Percentiles rank a stretch among this genome's conserved stretches.
Evolutionary conservation across 2,113 vertebrate genomes (phyloP).

Genomic region (Alligator sinensis): DNA sequence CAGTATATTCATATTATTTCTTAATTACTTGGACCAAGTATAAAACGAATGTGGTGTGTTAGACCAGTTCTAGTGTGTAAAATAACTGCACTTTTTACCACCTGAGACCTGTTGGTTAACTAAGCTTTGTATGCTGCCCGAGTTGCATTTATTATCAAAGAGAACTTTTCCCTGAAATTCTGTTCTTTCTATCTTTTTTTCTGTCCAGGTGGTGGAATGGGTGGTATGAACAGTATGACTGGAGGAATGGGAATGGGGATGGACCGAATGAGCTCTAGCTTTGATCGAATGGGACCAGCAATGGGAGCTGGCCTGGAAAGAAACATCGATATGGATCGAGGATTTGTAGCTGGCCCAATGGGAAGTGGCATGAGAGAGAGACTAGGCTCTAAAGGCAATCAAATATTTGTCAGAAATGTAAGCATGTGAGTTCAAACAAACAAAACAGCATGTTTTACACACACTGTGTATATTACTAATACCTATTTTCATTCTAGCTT

Average conservation of each 20-base stretch:
- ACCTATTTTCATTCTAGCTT: constrained; percentile 86
- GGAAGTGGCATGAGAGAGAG: constrained; percentile 90
- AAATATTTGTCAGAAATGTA: constrained; percentile 99
- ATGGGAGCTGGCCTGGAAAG: constrained; percentile 84
- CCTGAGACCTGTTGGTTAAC: not conserved
- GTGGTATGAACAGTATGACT: constrained; percentile 90
- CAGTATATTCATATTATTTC: not conserved
- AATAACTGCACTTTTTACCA: not conserved
- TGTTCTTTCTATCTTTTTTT: not conserved
- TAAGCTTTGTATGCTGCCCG: not conserved
- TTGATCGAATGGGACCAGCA: constrained; percentile 89
- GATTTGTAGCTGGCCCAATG: constrained; percentile 89
- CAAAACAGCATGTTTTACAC: not conserved
- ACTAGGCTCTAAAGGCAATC: constrained; percentile 93
- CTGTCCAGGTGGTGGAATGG: constrained; percentile 78
- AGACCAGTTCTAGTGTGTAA: not conserved
- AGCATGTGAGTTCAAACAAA: constrained; percentile 64
- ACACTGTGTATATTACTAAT: constrained; percentile 51
- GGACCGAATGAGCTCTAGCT: constrained; percentile 91
- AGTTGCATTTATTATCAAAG: not conserved
- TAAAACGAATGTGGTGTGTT: not conserved
- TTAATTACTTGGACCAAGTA: not conserved
- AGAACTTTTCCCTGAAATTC: not conserved
- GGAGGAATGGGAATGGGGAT: constrained; percentile 82
- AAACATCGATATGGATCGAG: constrained; percentile 90